phyloP scores from a whole-genome alignment of 2,113 vertebrate species.

The Etheostoma cragini region DNA sequence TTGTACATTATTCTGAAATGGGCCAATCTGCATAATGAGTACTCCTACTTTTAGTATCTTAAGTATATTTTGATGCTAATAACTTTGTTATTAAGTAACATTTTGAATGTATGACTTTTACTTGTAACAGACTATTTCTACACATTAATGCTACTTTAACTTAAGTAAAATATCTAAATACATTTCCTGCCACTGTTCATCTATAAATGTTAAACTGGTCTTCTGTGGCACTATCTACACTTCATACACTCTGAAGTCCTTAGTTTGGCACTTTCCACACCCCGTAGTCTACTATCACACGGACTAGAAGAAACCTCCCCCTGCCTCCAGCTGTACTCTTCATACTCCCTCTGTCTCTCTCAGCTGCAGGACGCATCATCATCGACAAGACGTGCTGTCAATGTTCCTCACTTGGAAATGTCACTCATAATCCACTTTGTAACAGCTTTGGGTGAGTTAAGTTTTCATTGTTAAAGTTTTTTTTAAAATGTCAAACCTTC shows the following conservation, averaged over 20 bases:
- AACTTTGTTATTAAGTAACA: background rate
- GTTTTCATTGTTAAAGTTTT: background rate
- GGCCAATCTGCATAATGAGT: background rate
- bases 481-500: background rate
- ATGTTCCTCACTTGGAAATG: conserved; percentile 62
- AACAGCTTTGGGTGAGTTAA: conserved; percentile 77
- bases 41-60: background rate
- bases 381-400: background rate
- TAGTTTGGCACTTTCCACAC: background rate
- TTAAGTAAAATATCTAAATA: background rate
- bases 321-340: conserved; percentile 16
- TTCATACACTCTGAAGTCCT: rapidly evolving
- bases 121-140: too few relatives aligned
- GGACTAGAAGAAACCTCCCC: conserved; percentile 34
- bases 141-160: background rate
- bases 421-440: conserved; percentile 53
- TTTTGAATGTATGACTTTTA: too few relatives aligned
- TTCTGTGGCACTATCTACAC: conserved; percentile 10
- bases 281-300: background rate
- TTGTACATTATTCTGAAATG: background rate
- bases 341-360: background rate
- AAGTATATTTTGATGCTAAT: background rate
- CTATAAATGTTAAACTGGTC: background rate
- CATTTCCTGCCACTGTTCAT: too few relatives aligned
- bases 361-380: conserved; percentile 30